Evolutionary conservation across 2,888 invertebrate species (phyloP).

Genomic region (Onthophagus sagittarius): DNA sequence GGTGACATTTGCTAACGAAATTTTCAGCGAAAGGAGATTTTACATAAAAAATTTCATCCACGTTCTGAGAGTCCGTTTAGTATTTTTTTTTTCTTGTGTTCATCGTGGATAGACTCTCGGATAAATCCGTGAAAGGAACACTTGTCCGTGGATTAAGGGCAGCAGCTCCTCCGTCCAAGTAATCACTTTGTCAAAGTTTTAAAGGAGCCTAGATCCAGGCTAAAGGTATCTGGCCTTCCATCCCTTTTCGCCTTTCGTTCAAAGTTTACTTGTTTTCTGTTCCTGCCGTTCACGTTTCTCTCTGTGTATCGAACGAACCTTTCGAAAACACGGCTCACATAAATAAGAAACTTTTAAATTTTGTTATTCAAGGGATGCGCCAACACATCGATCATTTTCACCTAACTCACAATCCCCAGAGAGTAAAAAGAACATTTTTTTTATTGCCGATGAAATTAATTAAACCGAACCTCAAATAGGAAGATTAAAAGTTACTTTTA

Average conservation of each 20-base stretch:
- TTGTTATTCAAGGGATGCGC: slow-evolving; percentile 5
- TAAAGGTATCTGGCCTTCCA: not conserved
- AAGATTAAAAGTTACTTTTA: not conserved
- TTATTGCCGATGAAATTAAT: not conserved
- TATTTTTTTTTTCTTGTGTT: not conserved
- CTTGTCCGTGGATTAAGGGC: slow-evolving; percentile 9
- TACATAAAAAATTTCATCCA: not conserved
- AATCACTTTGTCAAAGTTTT: slow-evolving; percentile 10
- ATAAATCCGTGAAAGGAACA: slow-evolving; percentile 9
- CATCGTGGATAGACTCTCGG: not conserved
- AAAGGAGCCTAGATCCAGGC: not conserved
- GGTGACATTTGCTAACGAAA: not conserved
- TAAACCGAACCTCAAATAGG: not conserved
- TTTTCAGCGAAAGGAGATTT: not conserved
- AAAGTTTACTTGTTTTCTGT: slow-evolving; percentile 3
- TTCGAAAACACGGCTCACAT: slow-evolving; percentile 4
- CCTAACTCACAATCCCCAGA: not conserved
- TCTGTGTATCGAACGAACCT: not conserved
- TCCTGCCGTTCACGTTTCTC: not conserved
- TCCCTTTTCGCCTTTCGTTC: not conserved
- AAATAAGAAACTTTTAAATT: slow-evolving; percentile 12
- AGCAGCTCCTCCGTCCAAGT: not conserved
- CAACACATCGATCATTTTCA: slow-evolving; percentile 4
- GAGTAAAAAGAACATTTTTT: not conserved
- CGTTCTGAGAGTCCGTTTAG: not conserved